A percentile compares a stretch with the other conserved stretches of the same genome.
Conservation (phyloP, 2,888 invertebrate species). For the Formica aserva region DNA sequence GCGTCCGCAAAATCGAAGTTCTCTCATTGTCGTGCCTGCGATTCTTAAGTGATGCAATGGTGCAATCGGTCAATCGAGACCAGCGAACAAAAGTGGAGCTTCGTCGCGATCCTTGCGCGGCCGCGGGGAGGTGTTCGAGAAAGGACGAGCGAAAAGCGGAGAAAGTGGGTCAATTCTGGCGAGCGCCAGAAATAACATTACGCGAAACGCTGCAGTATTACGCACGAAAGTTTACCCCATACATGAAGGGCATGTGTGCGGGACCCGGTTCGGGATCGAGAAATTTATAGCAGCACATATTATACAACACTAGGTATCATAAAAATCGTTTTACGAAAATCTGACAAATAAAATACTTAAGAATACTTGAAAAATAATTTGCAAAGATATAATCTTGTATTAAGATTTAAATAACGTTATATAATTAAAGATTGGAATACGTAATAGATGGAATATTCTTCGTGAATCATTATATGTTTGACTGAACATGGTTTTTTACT, state of each 20-base stretch:
- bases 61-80: slow-evolving; percentile 41
- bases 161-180: slow-evolving; percentile 66
- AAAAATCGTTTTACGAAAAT: neutral
- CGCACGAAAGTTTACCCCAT: slow-evolving; percentile 57
- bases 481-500: neutral
- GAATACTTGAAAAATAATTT: neutral
- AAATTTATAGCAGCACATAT: neutral
- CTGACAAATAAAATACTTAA: neutral
- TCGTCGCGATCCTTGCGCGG: slow-evolving; percentile 33
- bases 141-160: slow-evolving; percentile 62
- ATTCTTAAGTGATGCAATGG: slow-evolving; percentile 41
- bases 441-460: neutral
- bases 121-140: slow-evolving; percentile 43
- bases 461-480: neutral
- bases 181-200: slow-evolving; percentile 58
- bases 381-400: neutral
- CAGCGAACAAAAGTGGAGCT: slow-evolving; percentile 44
- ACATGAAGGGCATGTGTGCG: slow-evolving; percentile 48
- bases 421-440: neutral
- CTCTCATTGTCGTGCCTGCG: slow-evolving; percentile 23
- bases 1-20: slow-evolving; percentile 25
- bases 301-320: neutral
- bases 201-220: slow-evolving; percentile 22
- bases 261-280: neutral
- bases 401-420: neutral